A percentile compares a stretch with the other conserved stretches of the same genome.
These are phyloP conservation scores for Alexandromys fortis DNA, from an alignment of 2,113 vertebrate species.

Conservation along the genomic window DNA sequence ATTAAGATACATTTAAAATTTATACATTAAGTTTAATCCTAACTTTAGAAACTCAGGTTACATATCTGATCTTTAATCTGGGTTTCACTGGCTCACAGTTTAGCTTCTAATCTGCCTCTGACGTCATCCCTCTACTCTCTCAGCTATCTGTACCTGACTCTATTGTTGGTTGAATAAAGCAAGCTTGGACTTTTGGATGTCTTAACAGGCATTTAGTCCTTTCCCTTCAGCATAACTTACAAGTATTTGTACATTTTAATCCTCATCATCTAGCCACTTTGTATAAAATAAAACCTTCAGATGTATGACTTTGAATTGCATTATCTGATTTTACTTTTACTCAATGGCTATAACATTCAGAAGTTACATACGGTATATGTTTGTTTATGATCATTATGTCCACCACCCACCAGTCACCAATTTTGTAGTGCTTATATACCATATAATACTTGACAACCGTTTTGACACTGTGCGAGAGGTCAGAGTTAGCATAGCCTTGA, in stretches of 20 bases:
- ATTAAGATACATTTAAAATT: not conserved
- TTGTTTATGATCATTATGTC: not conserved
- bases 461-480: not conserved
- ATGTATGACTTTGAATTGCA: accelerated
- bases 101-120: not conserved
- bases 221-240: not conserved
- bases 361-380: not conserved
- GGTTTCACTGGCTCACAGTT: not conserved
- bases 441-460: not conserved
- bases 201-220: not conserved
- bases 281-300: not conserved
- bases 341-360: not conserved
- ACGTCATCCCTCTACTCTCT: not conserved
- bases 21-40: not conserved
- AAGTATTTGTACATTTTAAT: not conserved
- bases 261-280: not conserved
- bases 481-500: not conserved
- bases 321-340: not conserved
- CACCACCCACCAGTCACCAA: not conserved
- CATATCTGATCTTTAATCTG: not conserved
- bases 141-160: not conserved
- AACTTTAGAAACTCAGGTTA: not conserved
- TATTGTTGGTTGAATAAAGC: not conserved
- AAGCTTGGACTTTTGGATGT: not conserved
- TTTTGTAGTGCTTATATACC: not conserved